Conservation (phyloP, 1,140 invertebrate genomes). For the Atta texana region DNA sequence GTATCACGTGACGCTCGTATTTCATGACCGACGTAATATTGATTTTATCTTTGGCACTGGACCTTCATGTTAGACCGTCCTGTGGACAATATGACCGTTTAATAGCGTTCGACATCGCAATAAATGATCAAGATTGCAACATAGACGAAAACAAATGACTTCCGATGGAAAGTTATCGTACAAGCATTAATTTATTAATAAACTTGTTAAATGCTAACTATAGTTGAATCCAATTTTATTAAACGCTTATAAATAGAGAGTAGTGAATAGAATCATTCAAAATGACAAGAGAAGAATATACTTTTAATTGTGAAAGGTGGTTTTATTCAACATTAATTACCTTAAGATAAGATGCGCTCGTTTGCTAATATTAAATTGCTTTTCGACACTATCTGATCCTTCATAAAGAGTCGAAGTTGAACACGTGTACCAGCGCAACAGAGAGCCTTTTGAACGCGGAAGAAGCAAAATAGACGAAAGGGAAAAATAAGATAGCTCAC, state of each 20-base stretch:
- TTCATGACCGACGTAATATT: slow-evolving; percentile 75
- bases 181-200: slow-evolving; percentile 6
- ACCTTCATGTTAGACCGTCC: slow-evolving; percentile 50
- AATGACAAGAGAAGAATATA: neutral
- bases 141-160: slow-evolving; percentile 32
- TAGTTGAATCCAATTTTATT: neutral
- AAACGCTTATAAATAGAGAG: neutral
- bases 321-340: neutral
- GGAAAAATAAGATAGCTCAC: slow-evolving; percentile 79
- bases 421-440: slow-evolving; percentile 68
- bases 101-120: slow-evolving; percentile 54
- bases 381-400: slow-evolving; percentile 68
- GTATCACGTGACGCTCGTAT: slow-evolving; percentile 76
- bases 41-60: slow-evolving; percentile 73
- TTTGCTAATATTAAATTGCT: slow-evolving; percentile 77
- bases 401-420: slow-evolving; percentile 80
- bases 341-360: neutral
- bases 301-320: slow-evolving; percentile 6
- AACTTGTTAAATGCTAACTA: neutral
- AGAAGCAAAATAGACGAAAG: slow-evolving; percentile 49
- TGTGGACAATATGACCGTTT: slow-evolving; percentile 34
- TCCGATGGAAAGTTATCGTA: slow-evolving; percentile 14
- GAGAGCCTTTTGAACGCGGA: slow-evolving; percentile 60
- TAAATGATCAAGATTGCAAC: slow-evolving; percentile 36
- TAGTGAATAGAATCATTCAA: neutral